A percentile compares a stretch with the other conserved stretches of the same genome.
These are phyloP conservation scores for Cryptophagus acutangulus DNA, from an alignment of 2,888 invertebrate genomes.

Conservation along the genomic window DNA sequence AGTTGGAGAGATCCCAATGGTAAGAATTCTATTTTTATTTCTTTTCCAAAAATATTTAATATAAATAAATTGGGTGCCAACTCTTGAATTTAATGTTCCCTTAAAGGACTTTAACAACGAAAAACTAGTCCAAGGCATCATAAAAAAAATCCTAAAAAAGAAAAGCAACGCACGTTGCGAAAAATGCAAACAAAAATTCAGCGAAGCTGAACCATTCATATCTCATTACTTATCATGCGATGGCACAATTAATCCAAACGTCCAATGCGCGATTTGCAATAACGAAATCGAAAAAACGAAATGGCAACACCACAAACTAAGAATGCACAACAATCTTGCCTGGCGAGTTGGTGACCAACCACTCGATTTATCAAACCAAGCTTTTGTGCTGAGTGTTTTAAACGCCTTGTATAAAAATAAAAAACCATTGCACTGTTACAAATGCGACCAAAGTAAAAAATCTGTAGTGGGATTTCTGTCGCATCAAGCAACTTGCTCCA, in stretches of 20 bases:
- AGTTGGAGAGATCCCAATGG: neutral
- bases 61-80: no score
- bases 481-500: constrained; percentile 58
- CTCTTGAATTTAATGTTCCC: no score
- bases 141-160: no score
- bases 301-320: neutral
- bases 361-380: constrained; percentile 53
- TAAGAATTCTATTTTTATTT: no score
- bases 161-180: constrained; percentile 9
- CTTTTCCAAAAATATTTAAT: no score
- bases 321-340: constrained; percentile 1
- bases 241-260: constrained; percentile 9
- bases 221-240: constrained; percentile 25
- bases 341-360: constrained; percentile 2
- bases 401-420: constrained; percentile 47
- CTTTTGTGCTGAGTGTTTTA: constrained; percentile 49
- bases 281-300: neutral
- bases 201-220: constrained; percentile 12
- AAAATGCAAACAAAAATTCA: constrained; percentile 16
- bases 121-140: no score
- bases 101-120: no score
- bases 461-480: constrained; percentile 58
- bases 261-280: constrained; percentile 1
- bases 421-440: constrained; percentile 52
- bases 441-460: constrained; percentile 50